Evolutionary conservation across 2,797 vertebrate genomes (phyloP).

Genomic region (Macropodus opercularis): DNA sequence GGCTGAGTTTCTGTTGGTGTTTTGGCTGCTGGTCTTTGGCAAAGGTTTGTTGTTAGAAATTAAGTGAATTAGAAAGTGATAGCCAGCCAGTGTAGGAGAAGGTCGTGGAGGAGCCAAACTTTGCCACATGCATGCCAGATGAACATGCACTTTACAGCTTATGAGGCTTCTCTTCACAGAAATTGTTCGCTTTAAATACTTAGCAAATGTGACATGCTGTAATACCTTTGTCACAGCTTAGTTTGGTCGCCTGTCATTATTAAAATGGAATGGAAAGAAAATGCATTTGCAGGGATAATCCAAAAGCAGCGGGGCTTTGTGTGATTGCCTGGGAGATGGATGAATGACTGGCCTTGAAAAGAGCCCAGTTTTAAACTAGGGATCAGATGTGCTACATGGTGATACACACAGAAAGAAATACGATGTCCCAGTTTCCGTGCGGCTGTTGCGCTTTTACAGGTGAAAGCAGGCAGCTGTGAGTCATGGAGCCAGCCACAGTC

Average conservation of each 20-base stretch:
- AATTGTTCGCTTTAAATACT: slow-evolving; percentile 26
- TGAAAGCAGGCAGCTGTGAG: slow-evolving; percentile 55
- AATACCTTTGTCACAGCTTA: slow-evolving; percentile 59
- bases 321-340: slow-evolving; percentile 59
- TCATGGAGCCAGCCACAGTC: slow-evolving; percentile 44
- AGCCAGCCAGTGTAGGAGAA: slow-evolving; percentile 46
- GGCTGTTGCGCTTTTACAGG: slow-evolving; percentile 64
- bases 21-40: slow-evolving; percentile 73
- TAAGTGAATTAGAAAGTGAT: slow-evolving; percentile 72
- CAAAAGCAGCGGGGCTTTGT: slow-evolving; percentile 61
- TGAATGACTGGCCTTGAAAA: slow-evolving; percentile 62
- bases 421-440: slow-evolving; percentile 54
- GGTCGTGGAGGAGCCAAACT: slow-evolving; percentile 36
- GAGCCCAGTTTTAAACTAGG: slow-evolving; percentile 34
- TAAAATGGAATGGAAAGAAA: slow-evolving; percentile 61
- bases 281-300: slow-evolving; percentile 72
- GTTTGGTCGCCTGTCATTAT: slow-evolving; percentile 63
- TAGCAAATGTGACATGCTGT: slow-evolving; percentile 14
- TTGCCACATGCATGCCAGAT: slow-evolving; percentile 9
- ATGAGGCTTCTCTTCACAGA: slow-evolving; percentile 1
- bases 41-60: slow-evolving; percentile 74
- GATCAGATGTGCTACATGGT: slow-evolving; percentile 56
- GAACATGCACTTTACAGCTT: slow-evolving; percentile 27
- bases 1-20: slow-evolving; percentile 55
- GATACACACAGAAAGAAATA: slow-evolving; percentile 24